Percentiles rank a stretch among this genome's conserved stretches.
phyloP scores from a whole-genome alignment of 2,888 invertebrate genomes.

The Heteromyza rotundicornis region DNA sequence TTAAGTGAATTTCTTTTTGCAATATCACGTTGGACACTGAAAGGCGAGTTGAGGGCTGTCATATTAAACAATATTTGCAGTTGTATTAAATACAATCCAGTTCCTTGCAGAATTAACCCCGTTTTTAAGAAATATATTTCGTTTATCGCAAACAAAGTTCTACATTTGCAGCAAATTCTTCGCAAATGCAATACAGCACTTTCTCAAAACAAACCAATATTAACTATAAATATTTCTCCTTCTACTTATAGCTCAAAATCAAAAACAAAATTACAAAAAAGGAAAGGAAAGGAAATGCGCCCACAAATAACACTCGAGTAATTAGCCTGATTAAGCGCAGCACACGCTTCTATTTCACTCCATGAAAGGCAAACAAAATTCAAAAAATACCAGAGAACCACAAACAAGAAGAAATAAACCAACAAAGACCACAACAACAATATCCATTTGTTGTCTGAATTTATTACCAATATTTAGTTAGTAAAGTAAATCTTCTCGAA shows the following conservation, averaged over 20 bases:
- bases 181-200: background rate
- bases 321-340: conserved; percentile 30
- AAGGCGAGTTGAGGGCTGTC: no score
- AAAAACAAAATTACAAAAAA: background rate
- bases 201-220: background rate
- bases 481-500: background rate
- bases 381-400: background rate
- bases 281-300: no score
- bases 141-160: no score
- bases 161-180: no score
- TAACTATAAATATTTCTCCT: background rate
- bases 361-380: background rate
- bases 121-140: no score
- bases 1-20: no score
- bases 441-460: no score
- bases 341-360: background rate
- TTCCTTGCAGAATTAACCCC: no score
- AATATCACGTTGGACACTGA: no score
- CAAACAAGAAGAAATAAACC: background rate
- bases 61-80: no score
- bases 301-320: conserved; percentile 13
- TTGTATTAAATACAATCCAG: no score
- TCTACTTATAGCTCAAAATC: background rate
- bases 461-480: background rate
- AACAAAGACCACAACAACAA: background rate